Conservation (phyloP, 2,797 vertebrate genomes). For the Eupleurogrammus muticus region DNA sequence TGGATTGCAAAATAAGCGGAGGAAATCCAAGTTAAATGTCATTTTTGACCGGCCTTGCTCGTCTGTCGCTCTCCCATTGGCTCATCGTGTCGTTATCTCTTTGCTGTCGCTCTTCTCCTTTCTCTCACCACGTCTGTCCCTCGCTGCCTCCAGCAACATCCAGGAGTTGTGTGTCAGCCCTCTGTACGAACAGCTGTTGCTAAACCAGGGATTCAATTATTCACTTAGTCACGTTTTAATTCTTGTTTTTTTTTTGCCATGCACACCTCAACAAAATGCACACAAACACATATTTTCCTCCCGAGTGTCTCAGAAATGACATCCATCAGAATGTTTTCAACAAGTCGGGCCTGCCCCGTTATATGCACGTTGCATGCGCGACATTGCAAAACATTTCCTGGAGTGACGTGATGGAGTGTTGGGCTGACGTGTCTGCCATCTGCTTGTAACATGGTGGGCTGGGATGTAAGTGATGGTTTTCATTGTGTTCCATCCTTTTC, state of each 20-base stretch:
- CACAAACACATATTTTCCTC: constrained; percentile 59
- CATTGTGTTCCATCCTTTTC: constrained; percentile 24
- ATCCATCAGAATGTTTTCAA: constrained; percentile 54
- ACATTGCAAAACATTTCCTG: constrained; percentile 41
- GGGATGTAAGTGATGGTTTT: constrained; percentile 35
- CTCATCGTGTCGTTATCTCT: constrained; percentile 21
- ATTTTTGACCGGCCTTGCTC: neutral
- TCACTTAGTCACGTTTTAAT: constrained; percentile 66
- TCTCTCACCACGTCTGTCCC: constrained; percentile 32
- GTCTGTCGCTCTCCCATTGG: constrained; percentile 1
- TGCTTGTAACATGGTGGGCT: constrained; percentile 42
- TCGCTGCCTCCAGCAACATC: constrained; percentile 48
- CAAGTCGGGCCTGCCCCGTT: constrained; percentile 54
- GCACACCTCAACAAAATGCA: constrained; percentile 53
- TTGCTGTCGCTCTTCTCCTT: constrained; percentile 7
- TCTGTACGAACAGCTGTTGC: constrained; percentile 55
- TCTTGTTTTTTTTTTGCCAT: constrained; percentile 32
- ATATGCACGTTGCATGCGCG: constrained; percentile 43
- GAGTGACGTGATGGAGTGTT: constrained; percentile 53
- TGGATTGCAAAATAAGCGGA: neutral
- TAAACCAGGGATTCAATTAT: constrained; percentile 66
- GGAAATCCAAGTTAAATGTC: neutral
- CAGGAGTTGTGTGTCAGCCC: constrained; percentile 41
- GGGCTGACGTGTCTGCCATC: constrained; percentile 48
- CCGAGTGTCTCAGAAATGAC: constrained; percentile 45